Evolutionary conservation across 1,140 invertebrate species (phyloP), one percentile per base, ranked within the genome.

Genomic region (Chlorops oryzae): DNA sequence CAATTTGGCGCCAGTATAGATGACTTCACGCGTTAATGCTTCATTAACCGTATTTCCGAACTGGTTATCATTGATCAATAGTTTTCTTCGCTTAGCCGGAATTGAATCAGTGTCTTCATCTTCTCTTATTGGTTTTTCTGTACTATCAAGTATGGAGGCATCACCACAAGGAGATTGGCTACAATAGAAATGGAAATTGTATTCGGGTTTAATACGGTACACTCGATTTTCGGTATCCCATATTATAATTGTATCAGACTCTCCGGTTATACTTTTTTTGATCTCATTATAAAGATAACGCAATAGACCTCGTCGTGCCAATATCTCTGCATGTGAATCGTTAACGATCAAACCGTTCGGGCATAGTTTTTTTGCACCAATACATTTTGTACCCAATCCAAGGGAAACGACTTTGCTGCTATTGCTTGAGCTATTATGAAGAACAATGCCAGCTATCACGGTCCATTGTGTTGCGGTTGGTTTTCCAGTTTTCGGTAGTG

Each of bases 111-210:
- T 25, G 10, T 27, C n/a, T 2, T 47, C 27, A 38, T 44, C 12
- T 25, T 54, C 17, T 25, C 17, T 27, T 54, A 22, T 9, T 21
- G 28, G 13, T 43, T 22, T 43, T 2, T 23, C 18, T 15, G n/a
- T 9, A 6, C 20, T 25, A 22, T 46, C 34, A 1, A 39, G 21
- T 21, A 69, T 69, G 39, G 65, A 69, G 18, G 91, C 92, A 82
- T 97, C 94, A 0, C 94, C 94, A 77, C 93, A 97, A 38, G 92
- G 93, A 32, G 85, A 81, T 63, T 92, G 87, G 56, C 86, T 92
- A 20, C 86, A 84, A 62, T 87, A 92, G 62, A 96, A 87, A 72
- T 93, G 85, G 74, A 93, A 94, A 13, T 78, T 75, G 38, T 90
- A 64, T 10, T 74, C 72, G n/a, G 74, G 44, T 55, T 80, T 82